Conservation (phyloP, 2,113 vertebrate species). For the Drymodes brunneopygia region DNA sequence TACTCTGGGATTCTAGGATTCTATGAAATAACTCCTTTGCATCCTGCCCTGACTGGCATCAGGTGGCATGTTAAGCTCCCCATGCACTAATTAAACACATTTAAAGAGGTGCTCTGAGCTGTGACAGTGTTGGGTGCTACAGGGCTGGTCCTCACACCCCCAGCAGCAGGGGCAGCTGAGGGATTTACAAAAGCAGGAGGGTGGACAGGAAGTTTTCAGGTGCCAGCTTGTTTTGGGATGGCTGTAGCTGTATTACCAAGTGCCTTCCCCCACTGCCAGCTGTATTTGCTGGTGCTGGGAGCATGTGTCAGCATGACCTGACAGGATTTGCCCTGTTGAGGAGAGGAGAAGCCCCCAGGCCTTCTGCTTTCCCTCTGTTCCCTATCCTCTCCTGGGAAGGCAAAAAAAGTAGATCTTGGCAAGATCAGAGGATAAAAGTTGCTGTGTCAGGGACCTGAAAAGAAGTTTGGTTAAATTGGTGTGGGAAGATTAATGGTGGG, state of each 20-base stretch:
- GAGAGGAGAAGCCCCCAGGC: background rate
- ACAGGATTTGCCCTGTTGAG: background rate
- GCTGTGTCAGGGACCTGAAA: background rate
- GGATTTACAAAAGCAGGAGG: background rate
- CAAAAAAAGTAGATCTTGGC: background rate
- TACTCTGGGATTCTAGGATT: background rate
- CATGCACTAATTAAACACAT: fast-evolving
- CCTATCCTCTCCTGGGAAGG: background rate
- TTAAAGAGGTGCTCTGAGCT: background rate
- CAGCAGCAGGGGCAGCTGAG: background rate
- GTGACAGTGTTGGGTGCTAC: background rate
- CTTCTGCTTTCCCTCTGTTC: background rate
- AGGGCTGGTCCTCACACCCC: background rate
- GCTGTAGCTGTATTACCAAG: background rate
- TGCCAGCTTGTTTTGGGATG: background rate
- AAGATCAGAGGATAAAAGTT: background rate
- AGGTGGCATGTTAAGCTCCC: background rate
- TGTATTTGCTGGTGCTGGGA: background rate
- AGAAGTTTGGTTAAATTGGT: background rate
- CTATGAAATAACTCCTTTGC: background rate
- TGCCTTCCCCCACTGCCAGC: background rate
- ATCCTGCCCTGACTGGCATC: background rate
- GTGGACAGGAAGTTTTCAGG: background rate
- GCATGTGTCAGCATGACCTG: background rate
- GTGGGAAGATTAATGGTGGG: background rate